A percentile compares a stretch with the other conserved stretches of the same genome.
These are phyloP conservation scores for Falco naumanni DNA, from an alignment of 2,797 vertebrate species.

Conservation along the genomic window DNA sequence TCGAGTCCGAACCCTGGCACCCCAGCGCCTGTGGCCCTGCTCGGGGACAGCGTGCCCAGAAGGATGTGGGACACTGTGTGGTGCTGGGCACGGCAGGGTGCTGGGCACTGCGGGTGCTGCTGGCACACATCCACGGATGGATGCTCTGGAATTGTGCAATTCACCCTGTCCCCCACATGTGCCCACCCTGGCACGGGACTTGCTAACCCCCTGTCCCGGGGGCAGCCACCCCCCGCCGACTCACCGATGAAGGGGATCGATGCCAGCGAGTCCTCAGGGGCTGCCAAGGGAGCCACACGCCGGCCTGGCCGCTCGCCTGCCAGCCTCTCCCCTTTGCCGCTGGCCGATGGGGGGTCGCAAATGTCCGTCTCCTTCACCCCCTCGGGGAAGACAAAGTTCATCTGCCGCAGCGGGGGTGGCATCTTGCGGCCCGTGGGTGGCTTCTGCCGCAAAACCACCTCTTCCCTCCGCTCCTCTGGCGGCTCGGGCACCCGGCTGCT, in stretches of 20 bases:
- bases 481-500: slow-evolving; percentile 47
- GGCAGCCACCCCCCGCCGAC: slow-evolving; percentile 2
- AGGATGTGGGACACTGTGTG: not conserved
- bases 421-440: slow-evolving; percentile 89
- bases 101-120: not conserved
- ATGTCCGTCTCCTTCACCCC: slow-evolving; percentile 81
- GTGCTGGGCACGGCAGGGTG: not conserved
- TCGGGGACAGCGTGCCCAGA: not conserved
- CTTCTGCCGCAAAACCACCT: slow-evolving; percentile 93
- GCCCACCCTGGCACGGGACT: accelerated
- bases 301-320: slow-evolving; percentile 71
- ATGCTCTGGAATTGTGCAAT: not conserved
- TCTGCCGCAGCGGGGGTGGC: slow-evolving; percentile 81
- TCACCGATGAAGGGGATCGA: slow-evolving; percentile 98
- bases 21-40: not conserved
- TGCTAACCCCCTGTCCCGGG: accelerated
- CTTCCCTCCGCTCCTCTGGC: slow-evolving; percentile 74
- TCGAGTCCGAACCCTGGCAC: not conserved
- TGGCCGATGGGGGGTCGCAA: slow-evolving; percentile 72
- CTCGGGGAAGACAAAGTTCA: slow-evolving; percentile 85
- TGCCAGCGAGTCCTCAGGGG: slow-evolving; percentile 92
- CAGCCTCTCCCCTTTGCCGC: slow-evolving; percentile 58
- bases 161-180: accelerated
- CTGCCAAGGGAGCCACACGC: slow-evolving; percentile 82
- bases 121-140: accelerated